Evolutionary conservation across 2,888 invertebrate species (phyloP).

Genomic region (Deilephila elpenor): DNA sequence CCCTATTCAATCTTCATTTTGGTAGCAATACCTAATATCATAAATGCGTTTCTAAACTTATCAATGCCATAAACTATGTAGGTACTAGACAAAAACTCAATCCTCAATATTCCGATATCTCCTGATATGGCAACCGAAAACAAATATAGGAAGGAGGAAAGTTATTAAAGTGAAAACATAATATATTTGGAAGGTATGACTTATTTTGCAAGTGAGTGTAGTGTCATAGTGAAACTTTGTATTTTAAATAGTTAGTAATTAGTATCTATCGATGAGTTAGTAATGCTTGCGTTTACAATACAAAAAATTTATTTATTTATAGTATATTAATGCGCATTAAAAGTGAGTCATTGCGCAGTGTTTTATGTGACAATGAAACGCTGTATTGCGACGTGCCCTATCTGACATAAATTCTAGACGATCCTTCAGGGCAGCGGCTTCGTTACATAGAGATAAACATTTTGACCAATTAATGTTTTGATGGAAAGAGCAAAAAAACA

Average conservation of each 20-base stretch:
- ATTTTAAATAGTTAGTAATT: neutral
- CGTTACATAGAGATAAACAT: too few relatives aligned
- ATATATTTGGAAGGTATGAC: neutral
- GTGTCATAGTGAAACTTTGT: neutral
- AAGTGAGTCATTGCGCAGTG: neutral
- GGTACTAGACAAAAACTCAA: constrained; percentile 1
- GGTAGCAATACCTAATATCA: neutral
- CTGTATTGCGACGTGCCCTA: too few relatives aligned
- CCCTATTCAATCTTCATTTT: neutral
- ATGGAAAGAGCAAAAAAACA: too few relatives aligned
- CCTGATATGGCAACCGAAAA: too few relatives aligned
- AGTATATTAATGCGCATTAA: constrained; percentile 4
- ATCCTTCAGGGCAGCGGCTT: too few relatives aligned
- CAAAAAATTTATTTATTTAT: constrained; percentile 16
- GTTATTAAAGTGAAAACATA: neutral
- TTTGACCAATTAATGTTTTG: too few relatives aligned
- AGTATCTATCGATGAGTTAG: neutral
- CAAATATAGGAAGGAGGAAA: neutral
- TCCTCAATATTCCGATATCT: neutral
- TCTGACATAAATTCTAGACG: too few relatives aligned
- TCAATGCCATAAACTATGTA: constrained; percentile 1
- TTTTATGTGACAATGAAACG: neutral
- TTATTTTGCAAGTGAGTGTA: constrained; percentile 13
- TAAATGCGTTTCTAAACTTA: neutral
- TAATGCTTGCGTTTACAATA: neutral